Base-by-base conservation (phyloP, 2,113 vertebrate genomes). In the Thomomys bottae region DNA sequence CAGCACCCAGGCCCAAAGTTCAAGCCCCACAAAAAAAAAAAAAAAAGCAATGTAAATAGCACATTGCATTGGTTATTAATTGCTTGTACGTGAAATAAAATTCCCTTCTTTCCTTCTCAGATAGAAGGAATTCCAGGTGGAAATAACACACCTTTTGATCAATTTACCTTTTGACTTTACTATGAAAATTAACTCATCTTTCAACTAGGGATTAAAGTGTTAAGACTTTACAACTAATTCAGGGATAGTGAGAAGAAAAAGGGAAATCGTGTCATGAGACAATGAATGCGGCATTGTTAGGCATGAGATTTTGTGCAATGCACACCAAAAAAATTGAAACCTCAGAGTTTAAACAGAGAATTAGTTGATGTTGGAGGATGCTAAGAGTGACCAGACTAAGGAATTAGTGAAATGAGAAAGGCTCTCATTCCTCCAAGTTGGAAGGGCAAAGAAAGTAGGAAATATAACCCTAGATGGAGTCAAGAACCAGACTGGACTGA, bases 41-140 rank as follows among this genome's bases (percentile, higher is more conserved):
- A n/a, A n/a, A 97, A 97, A 95, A 97, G 95, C 96, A 97, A 95
- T 97, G 97, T 96, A 97, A 97, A 97, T 61, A 96, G 87, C 87
- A 97, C 92, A 96, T 96, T 75, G 90, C n/a, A 97, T 96, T 75
- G 90, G 95, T 84, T 95, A 97, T 97, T 97, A 96, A 95, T 96
- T 97, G 97, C 89, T 97, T 94, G 64, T 68, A 95, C 80, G 91
- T 97, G 75, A 92, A 97, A 97, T 97, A 97, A 94, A n/a, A 91
- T 84, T 89, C 93, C 71, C 11, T 85, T 23, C n/a, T 89, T 89
- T 94, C 71, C 11, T 85, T 23, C n/a, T 89, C 36, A 82, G 57
- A 93, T 57, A 84, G 42, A 80, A 57, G 83, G 42, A 59, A 68
- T 91, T 94, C 76, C 40, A 88, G 42, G 23, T 71, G 67, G 71